Conservation (phyloP, 1,140 invertebrate species). For the Atta texana region DNA sequence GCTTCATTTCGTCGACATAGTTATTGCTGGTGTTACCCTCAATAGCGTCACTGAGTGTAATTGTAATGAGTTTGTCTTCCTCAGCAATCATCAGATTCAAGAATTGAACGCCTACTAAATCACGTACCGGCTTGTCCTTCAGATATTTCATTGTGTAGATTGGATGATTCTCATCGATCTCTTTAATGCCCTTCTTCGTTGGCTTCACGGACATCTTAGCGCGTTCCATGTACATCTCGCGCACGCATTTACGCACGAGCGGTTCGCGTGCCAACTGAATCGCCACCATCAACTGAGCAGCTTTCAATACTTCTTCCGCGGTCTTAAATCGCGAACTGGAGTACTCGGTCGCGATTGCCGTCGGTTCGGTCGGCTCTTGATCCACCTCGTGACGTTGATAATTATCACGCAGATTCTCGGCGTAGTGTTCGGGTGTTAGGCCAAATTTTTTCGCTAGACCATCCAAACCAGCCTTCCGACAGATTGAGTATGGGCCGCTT, state of each 20-base stretch:
- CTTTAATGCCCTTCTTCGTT: conserved; percentile 96
- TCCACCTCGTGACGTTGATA: conserved; percentile 99
- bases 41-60: conserved; percentile 91
- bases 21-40: conserved; percentile 91
- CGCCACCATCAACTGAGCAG: conserved; percentile 97
- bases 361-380: conserved; percentile 93
- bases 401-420: conserved; percentile 98
- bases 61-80: conserved; percentile 93
- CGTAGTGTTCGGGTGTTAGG: conserved; percentile 97
- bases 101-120: conserved; percentile 96
- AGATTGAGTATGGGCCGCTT: conserved; percentile 95
- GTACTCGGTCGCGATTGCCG: conserved; percentile 93
- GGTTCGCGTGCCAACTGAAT: conserved; percentile 97
- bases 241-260: conserved; percentile 93
- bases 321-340: conserved; percentile 85
- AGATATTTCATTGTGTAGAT: conserved; percentile 97
- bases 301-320: conserved; percentile 93
- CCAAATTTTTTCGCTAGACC: conserved; percentile 97
- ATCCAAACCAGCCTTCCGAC: conserved; percentile 93
- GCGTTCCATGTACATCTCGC: conserved; percentile 96
- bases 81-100: conserved; percentile 94
- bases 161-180: conserved; percentile 97
- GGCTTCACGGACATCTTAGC: conserved; percentile 94
- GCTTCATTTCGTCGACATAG: conserved; percentile 97
- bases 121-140: conserved; percentile 97